Evolutionary conservation across 2,797 vertebrate species (phyloP), one percentile per base, ranked within the genome.

Genomic region (Echeneis naucrates): DNA sequence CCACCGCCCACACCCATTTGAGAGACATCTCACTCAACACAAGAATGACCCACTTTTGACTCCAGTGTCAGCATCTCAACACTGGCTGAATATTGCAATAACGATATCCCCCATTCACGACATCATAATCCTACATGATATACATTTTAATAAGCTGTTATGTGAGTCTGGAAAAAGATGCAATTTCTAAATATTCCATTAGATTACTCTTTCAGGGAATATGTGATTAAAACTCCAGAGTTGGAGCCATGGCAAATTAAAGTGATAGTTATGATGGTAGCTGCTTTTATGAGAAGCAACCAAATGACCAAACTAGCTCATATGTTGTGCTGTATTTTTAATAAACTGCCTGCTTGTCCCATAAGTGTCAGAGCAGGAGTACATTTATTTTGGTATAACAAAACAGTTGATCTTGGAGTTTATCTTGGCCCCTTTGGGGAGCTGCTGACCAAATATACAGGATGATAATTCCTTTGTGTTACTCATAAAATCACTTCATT

Each of bases 11-110:
- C 24, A 0, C 55, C 38, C 30, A 5, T 33, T 44, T 67, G 51
- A 47, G 24, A 56, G 27, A 1, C 1, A 54, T 27, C 56, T 44
- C 8, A 0, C 2, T 58, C 67, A 50, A 45, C 44, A 42, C 10
- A 45, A 45, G 26, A 11, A 1, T 77, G 77, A 78, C 80, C 78
- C 69, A 62, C 24, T 73, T 87, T 23, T 37, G 9, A 53, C 47
- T 68, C 37, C 35, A 50, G 63, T 26, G 6, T 75, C 57, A 72
- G 59, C 42, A 60, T 68, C 44, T 48, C 5, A 16, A 14, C 13
- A 13, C 12, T 2, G 16, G 42, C 12, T 35, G 16, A 12, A 30
- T 54, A 77, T 73, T 7, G 27, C 16, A 42, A 12, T 35, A 45
- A 55, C 37, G 26, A 62, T 17, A 44, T 3, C 19, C 42, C 26